Evolutionary conservation across 2,888 invertebrate genomes (phyloP).

Genomic region (Drosophila demipolita): DNA sequence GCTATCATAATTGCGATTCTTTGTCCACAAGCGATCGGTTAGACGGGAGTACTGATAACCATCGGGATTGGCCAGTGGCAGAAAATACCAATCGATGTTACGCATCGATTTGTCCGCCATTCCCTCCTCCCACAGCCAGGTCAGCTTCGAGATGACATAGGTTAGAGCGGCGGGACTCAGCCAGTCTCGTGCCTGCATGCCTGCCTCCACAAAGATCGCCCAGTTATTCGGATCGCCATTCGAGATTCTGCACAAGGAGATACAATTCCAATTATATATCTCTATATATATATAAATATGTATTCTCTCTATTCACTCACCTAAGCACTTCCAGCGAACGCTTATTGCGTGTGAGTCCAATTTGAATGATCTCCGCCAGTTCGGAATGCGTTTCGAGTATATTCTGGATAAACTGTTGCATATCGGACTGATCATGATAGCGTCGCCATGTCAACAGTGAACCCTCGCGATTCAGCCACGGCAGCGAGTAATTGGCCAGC

Average conservation of each 20-base stretch:
- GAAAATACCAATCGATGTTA: conserved; percentile 93
- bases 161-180: conserved; percentile 92
- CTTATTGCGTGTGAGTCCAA: conserved; percentile 91
- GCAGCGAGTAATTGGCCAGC: conserved; percentile 60
- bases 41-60: conserved; percentile 93
- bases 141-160: conserved; percentile 90
- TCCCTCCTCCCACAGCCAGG: conserved; percentile 86
- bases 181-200: conserved; percentile 96
- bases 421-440: conserved; percentile 89
- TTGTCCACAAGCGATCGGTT: conserved; percentile 93
- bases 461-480: conserved; percentile 81
- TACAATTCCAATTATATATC: not conserved
- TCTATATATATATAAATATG: too few relatives aligned
- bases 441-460: conserved; percentile 89
- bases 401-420: conserved; percentile 90
- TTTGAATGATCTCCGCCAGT: conserved; percentile 89
- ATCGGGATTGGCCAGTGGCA: conserved; percentile 92
- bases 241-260: conserved; percentile 86
- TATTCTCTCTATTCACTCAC: conserved; percentile 47
- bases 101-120: conserved; percentile 87
- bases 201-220: conserved; percentile 90
- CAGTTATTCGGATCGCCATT: conserved; percentile 88
- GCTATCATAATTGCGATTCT: conserved; percentile 88
- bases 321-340: conserved; percentile 89
- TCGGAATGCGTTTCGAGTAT: conserved; percentile 89